phyloP scores from a whole-genome alignment of 2,888 invertebrate genomes.

The Drosophila recens region DNA sequence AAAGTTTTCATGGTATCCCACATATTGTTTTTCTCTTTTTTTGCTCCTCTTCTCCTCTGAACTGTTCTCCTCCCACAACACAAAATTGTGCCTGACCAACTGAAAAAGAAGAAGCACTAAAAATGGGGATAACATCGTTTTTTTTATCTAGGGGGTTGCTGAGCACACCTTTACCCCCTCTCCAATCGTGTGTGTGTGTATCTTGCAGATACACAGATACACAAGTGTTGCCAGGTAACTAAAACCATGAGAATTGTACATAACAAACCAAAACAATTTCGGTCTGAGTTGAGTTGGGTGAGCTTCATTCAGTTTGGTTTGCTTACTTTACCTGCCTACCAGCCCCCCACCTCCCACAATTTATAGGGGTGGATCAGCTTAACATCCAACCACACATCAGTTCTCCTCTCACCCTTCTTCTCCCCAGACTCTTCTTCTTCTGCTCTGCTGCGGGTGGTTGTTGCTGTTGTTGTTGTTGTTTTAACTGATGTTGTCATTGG shows the following conservation, averaged over 20 bases:
- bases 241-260: slow-evolving; percentile 74
- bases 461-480: slow-evolving; percentile 9
- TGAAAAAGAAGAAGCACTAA: slow-evolving; percentile 49
- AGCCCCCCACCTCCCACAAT: background rate
- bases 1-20: background rate
- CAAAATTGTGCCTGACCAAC: slow-evolving; percentile 41
- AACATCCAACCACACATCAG: background rate
- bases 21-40: background rate
- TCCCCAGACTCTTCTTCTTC: slow-evolving; percentile 6
- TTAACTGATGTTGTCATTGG: slow-evolving; percentile 60
- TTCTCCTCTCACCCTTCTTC: background rate
- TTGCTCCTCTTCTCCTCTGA: background rate
- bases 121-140: slow-evolving; percentile 63
- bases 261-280: slow-evolving; percentile 79
- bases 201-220: slow-evolving; percentile 65
- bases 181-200: slow-evolving; percentile 18
- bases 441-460: slow-evolving; percentile 25
- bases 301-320: slow-evolving; percentile 10
- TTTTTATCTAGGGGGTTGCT: slow-evolving; percentile 45
- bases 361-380: slow-evolving; percentile 48
- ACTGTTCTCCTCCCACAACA: background rate
- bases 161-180: background rate
- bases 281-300: slow-evolving; percentile 14
- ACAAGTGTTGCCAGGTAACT: slow-evolving; percentile 78
- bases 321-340: background rate